Evolutionary conservation across 2,888 invertebrate species (phyloP).

Genomic region (Drosophila anomalipes): DNA sequence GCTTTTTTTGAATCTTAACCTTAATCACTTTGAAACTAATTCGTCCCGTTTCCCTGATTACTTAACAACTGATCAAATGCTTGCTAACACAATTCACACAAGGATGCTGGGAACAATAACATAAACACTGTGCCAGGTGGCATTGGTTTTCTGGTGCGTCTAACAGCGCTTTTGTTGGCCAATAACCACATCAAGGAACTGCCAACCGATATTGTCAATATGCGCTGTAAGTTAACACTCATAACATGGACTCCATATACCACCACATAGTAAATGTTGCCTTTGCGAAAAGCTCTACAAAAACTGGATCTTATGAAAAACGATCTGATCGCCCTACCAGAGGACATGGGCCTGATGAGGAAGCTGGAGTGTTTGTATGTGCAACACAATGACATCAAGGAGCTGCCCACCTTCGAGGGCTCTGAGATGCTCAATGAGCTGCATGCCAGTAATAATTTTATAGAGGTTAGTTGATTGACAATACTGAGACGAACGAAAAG

Average conservation of each 20-base stretch:
- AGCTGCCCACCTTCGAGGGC: conserved; percentile 91
- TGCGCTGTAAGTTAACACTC: conserved; percentile 89
- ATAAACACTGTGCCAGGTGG: conserved; percentile 91
- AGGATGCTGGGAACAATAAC: conserved; percentile 93
- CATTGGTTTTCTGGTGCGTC: conserved; percentile 92
- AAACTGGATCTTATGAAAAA: conserved; percentile 92
- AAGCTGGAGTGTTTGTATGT: conserved; percentile 91
- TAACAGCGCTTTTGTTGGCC: conserved; percentile 90
- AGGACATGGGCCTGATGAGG: conserved; percentile 89
- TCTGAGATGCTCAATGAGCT: conserved; percentile 92
- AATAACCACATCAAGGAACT: conserved; percentile 91
- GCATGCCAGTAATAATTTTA: conserved; percentile 93
- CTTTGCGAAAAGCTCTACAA: conserved; percentile 86
- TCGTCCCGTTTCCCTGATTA: background rate
- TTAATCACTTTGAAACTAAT: conserved; percentile 15
- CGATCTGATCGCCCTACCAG: conserved; percentile 88
- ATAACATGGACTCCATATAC: background rate
- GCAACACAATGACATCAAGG: conserved; percentile 92
- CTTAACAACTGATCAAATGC: conserved; percentile 38
- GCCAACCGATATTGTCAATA: conserved; percentile 92
- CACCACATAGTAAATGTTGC: conserved; percentile 16
- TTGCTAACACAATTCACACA: conserved; percentile 56
- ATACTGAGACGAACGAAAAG: background rate
- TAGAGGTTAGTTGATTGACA: conserved; percentile 87
- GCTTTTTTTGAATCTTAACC: background rate